Percentiles rank a stretch among this genome's conserved stretches.
Evolutionary conservation across 2,113 vertebrate genomes (phyloP).

Genomic region (Suricata suricatta): DNA sequence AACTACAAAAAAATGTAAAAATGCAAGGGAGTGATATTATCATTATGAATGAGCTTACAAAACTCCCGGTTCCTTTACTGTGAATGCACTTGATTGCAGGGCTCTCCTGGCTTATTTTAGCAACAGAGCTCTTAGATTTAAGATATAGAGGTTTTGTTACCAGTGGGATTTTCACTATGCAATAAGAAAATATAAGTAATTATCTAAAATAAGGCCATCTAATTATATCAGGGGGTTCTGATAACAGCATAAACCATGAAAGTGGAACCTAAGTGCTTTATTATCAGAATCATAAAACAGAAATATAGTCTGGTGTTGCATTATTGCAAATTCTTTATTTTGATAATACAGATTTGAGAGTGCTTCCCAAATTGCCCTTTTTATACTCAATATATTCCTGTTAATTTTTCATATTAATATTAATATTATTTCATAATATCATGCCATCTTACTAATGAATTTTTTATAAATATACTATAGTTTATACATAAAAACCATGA

Average conservation of each 20-base stretch:
- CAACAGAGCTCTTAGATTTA: conserved; percentile 44
- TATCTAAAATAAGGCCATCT: conserved; percentile 74
- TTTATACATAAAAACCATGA: conserved; percentile 33
- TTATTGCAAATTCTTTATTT: conserved; percentile 70
- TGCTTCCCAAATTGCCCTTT: conserved; percentile 63
- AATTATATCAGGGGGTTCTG: conserved; percentile 71
- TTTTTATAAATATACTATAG: neutral
- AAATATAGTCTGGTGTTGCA: conserved; percentile 58
- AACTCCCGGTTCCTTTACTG: neutral
- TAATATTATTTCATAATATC: conserved; percentile 61
- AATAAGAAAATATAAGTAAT: conserved; percentile 76
- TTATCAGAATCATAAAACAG: conserved; percentile 71
- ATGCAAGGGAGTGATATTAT: neutral
- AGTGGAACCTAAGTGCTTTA: conserved; percentile 71
- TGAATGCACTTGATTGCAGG: conserved; percentile 12
- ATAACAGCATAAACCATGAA: conserved; percentile 73
- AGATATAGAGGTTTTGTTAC: conserved; percentile 49
- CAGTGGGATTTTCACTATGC: conserved; percentile 58
- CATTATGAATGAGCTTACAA: conserved; percentile 3
- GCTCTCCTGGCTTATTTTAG: conserved; percentile 6
- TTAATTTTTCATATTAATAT: conserved; percentile 67
- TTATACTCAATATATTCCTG: conserved; percentile 47
- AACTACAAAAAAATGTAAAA: neutral
- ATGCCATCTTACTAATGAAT: conserved; percentile 43
- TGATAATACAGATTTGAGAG: conserved; percentile 54